Percentiles rank a stretch among this genome's conserved stretches.
Evolutionary conservation across 2,113 vertebrate genomes (phyloP).

Genomic region (Oreamnos americanus): DNA sequence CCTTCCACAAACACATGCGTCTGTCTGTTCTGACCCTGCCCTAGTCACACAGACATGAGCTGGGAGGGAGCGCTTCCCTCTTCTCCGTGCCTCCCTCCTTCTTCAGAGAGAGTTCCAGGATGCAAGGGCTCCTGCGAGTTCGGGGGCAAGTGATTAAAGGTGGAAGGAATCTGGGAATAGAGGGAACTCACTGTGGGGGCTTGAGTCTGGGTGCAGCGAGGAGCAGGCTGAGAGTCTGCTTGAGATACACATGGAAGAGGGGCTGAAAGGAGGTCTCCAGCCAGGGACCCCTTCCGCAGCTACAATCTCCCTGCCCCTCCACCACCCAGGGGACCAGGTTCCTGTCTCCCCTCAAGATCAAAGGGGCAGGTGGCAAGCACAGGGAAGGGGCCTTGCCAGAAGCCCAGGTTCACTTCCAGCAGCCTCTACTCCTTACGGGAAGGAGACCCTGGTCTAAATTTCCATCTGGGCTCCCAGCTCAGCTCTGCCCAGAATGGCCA

Average conservation of each 20-base stretch:
- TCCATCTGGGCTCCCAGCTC: not conserved
- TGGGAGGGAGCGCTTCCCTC: not conserved
- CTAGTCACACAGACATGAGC: not conserved
- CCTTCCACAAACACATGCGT: accelerated
- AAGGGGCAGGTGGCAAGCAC: not conserved
- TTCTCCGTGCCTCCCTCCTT: not conserved
- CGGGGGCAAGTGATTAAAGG: not conserved
- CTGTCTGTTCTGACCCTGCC: too few species aligned
- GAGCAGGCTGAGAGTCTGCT: not conserved
- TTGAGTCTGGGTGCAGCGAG: not conserved
- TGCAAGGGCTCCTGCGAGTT: not conserved
- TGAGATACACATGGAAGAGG: not conserved
- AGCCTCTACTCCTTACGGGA: not conserved
- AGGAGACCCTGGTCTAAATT: not conserved
- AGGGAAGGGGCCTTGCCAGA: not conserved
- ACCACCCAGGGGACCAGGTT: not conserved
- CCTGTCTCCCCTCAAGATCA: not conserved
- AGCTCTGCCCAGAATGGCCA: not conserved
- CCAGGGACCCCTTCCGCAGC: not conserved
- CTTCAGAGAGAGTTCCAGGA: not conserved
- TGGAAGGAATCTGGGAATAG: not conserved
- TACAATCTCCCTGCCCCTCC: accelerated
- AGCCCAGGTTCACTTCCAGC: not conserved
- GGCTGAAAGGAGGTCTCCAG: not conserved
- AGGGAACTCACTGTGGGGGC: not conserved